Evolutionary conservation across 2,113 vertebrate species (phyloP).

Genomic region (Monarcha castaneiventris): DNA sequence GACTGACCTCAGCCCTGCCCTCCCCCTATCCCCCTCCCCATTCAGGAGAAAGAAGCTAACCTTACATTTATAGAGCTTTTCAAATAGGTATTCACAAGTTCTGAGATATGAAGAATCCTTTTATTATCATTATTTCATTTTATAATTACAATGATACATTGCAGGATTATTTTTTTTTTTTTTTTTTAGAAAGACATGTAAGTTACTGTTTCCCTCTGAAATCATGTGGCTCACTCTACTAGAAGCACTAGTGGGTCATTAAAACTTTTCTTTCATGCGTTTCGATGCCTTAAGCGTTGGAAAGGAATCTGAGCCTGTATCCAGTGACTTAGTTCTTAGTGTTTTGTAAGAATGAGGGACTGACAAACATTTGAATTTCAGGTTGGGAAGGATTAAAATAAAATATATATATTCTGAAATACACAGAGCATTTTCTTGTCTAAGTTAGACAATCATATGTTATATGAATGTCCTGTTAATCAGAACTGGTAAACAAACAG

Average conservation of each 20-base stretch:
- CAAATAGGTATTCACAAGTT: neutral
- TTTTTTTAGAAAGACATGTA: neutral
- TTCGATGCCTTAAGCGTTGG: neutral
- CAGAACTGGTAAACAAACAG: neutral
- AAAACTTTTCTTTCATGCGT: neutral
- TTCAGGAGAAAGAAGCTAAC: neutral
- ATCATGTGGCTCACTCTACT: neutral
- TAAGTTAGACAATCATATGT: neutral
- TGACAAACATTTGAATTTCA: neutral
- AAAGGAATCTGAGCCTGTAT: neutral
- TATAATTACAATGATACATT: neutral
- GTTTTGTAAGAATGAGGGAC: neutral
- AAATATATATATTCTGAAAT: neutral
- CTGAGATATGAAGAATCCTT: neutral
- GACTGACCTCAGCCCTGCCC: neutral
- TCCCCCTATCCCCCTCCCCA: fast-evolving
- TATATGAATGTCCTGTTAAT: neutral
- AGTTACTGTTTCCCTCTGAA: neutral
- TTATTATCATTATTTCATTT: neutral
- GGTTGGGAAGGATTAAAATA: neutral
- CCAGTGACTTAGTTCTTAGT: neutral
- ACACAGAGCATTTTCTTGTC: neutral
- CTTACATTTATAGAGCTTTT: neutral
- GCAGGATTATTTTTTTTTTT: too few relatives aligned
- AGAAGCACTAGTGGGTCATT: neutral